Conservation (phyloP, 2,888 invertebrate genomes). For the Tridacna crocea region DNA sequence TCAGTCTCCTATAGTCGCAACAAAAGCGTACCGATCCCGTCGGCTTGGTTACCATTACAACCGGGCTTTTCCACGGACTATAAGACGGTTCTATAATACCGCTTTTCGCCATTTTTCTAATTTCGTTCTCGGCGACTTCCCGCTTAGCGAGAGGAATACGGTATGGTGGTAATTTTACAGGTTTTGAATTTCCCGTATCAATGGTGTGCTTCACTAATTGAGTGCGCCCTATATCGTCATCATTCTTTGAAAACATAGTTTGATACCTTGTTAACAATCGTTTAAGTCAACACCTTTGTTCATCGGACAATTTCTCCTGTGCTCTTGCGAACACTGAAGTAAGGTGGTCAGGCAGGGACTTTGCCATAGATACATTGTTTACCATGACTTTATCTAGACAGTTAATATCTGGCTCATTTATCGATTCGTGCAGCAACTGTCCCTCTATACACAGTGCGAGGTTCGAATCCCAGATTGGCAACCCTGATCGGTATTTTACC, state of each 20-base stretch:
- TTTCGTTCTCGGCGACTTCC: conserved; percentile 39
- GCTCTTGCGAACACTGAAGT: conserved; percentile 33
- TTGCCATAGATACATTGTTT: not conserved
- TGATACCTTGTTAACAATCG: conserved; percentile 33
- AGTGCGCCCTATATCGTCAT: conserved; percentile 45
- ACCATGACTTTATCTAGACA: not conserved
- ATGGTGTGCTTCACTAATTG: conserved; percentile 33
- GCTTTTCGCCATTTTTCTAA: conserved; percentile 42
- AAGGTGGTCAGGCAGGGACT: conserved; percentile 29
- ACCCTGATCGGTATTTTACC: conserved; percentile 23
- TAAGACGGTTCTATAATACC: conserved; percentile 34
- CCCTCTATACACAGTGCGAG: conserved; percentile 10
- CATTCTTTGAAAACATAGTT: conserved; percentile 31
- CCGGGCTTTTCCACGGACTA: conserved; percentile 55
- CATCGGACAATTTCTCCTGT: conserved; percentile 7
- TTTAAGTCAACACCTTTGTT: conserved; percentile 26
- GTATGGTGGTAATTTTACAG: conserved; percentile 46
- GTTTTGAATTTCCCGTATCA: conserved; percentile 40
- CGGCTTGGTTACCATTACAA: conserved; percentile 60
- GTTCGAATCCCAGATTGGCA: conserved; percentile 34
- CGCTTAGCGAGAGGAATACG: conserved; percentile 47
- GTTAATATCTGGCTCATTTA: not conserved
- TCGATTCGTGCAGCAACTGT: conserved; percentile 26
- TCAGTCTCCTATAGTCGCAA: conserved; percentile 53
- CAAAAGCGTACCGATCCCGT: conserved; percentile 53